Conservation (phyloP, 2,113 vertebrate species). For the Labeo catla region DNA sequence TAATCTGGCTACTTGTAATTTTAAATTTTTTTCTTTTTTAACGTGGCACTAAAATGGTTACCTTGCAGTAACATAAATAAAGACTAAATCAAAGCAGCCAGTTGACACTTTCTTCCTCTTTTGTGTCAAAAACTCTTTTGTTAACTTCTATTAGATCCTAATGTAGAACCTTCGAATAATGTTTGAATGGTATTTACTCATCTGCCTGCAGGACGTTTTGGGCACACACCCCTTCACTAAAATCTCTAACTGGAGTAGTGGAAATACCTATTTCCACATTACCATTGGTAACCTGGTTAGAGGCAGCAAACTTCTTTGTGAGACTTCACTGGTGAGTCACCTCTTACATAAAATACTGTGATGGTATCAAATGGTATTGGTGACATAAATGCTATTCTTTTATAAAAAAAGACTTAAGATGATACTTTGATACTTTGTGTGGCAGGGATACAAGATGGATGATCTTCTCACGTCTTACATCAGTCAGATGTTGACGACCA, state of each 20-base stretch:
- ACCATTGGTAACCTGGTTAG: slow-evolving; percentile 95
- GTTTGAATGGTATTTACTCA: neutral
- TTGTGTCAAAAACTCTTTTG: neutral
- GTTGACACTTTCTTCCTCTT: neutral
- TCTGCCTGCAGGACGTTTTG: slow-evolving; percentile 83
- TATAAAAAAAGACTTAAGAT: too few relatives aligned
- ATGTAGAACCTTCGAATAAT: neutral
- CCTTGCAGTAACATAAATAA: neutral
- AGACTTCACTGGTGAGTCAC: slow-evolving; percentile 89
- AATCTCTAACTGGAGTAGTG: slow-evolving; percentile 98
- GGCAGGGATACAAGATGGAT: slow-evolving; percentile 98
- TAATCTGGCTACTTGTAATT: too few relatives aligned
- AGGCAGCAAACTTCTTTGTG: slow-evolving; percentile 94
- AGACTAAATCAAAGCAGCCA: too few relatives aligned
- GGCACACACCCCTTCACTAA: slow-evolving; percentile 95
- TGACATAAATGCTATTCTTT: neutral
- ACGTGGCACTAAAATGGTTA: neutral
- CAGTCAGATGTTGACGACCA: slow-evolving; percentile 96
- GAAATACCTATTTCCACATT: slow-evolving; percentile 97
- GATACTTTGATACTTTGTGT: neutral
- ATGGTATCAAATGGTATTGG: neutral
- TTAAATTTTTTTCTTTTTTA: too few relatives aligned
- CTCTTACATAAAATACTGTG: neutral
- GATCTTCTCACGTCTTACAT: slow-evolving; percentile 97
- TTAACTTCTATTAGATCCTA: neutral